Evolutionary conservation across 2,888 invertebrate species (phyloP).

Genomic region (Rhorus exstirpatorius): DNA sequence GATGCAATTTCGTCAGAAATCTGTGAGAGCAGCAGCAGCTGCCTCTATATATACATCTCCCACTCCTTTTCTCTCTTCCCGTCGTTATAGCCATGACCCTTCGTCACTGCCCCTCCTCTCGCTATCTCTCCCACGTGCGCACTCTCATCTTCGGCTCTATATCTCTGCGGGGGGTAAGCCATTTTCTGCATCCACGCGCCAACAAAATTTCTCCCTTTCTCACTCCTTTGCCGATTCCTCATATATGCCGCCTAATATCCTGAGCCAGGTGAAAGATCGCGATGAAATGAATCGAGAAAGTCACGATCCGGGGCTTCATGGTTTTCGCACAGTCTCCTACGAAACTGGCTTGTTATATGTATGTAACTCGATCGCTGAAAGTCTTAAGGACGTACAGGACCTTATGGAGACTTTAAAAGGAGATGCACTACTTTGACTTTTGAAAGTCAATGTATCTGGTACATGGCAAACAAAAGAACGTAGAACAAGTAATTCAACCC

Average conservation of each 20-base stretch:
- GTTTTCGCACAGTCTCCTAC: slow-evolving; percentile 28
- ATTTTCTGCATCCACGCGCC: slow-evolving; percentile 68
- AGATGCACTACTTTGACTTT: background rate
- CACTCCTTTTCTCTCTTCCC: slow-evolving; percentile 25
- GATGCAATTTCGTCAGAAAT: slow-evolving; percentile 84
- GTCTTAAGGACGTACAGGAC: background rate
- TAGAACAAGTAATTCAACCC: background rate
- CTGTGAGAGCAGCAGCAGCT: slow-evolving; percentile 77
- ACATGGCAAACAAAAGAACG: slow-evolving; percentile 1
- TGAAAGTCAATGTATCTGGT: background rate
- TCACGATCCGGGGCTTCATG: background rate
- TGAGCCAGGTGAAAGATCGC: slow-evolving; percentile 64
- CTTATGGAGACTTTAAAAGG: background rate
- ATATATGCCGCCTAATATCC: slow-evolving; percentile 46
- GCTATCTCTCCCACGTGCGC: slow-evolving; percentile 44
- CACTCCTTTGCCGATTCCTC: slow-evolving; percentile 2
- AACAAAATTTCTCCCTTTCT: slow-evolving; percentile 34
- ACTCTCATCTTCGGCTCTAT: slow-evolving; percentile 62
- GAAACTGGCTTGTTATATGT: background rate
- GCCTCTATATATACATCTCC: slow-evolving; percentile 54
- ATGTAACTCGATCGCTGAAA: background rate
- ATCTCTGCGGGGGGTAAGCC: slow-evolving; percentile 61
- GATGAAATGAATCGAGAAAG: slow-evolving; percentile 59
- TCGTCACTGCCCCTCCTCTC: slow-evolving; percentile 51
- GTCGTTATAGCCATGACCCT: slow-evolving; percentile 27